These are phyloP conservation scores for Pseudochirops cupreus DNA, from an alignment of 2,797 vertebrate species.

Conservation along the genomic window DNA sequence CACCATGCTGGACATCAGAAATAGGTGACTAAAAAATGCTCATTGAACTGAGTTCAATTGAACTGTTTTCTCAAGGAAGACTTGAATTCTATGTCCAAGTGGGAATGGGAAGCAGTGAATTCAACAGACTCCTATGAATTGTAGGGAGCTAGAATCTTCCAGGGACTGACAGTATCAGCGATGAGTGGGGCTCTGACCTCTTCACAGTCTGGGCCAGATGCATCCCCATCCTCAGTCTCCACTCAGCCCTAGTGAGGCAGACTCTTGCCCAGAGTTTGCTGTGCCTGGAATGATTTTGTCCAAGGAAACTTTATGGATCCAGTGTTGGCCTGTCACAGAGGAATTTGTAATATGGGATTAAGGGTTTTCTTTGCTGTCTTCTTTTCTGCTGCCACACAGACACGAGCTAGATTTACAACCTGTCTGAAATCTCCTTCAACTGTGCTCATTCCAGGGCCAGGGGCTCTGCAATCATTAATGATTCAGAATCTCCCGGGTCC, in stretches of 20 bases:
- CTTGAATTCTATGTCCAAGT: neutral
- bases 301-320: neutral
- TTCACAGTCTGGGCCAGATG: neutral
- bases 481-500: neutral
- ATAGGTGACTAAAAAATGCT: neutral
- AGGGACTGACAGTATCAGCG: neutral
- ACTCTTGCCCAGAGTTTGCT: neutral
- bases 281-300: neutral
- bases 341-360: neutral
- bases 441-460: neutral
- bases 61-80: constrained; percentile 9
- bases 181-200: neutral
- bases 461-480: neutral
- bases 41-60: constrained; percentile 4
- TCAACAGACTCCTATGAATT: neutral
- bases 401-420: neutral
- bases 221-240: neutral
- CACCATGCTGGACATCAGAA: neutral
- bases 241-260: neutral
- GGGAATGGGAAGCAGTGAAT: neutral
- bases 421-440: neutral
- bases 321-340: neutral
- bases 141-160: neutral
- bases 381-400: neutral
- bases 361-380: constrained; percentile 19